phyloP scores from a whole-genome alignment of 2,888 invertebrate species.

The Drosophila fungiperda region DNA sequence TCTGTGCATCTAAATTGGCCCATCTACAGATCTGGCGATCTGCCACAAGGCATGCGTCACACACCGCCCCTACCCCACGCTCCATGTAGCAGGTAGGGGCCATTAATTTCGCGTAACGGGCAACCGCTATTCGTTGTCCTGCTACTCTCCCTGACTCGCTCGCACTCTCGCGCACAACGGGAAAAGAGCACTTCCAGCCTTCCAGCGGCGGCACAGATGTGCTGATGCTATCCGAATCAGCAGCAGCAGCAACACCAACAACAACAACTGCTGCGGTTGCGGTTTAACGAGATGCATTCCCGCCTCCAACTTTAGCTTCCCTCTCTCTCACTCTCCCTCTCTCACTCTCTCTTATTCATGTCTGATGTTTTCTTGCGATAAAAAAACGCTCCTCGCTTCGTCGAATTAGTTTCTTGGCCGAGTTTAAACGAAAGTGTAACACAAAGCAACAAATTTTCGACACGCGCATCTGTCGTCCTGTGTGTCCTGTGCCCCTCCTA shows the following conservation, averaged over 20 bases:
- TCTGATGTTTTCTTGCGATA: constrained; percentile 63
- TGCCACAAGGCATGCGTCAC: constrained; percentile 8
- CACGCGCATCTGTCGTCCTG: constrained; percentile 75
- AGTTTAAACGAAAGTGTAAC: constrained; percentile 75
- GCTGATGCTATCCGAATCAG: constrained; percentile 71
- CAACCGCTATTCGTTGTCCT: constrained; percentile 67
- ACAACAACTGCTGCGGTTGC: constrained; percentile 66
- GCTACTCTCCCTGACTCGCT: background rate
- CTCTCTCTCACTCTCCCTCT: constrained; percentile 4
- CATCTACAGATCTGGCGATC: constrained; percentile 52
- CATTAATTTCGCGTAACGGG: constrained; percentile 75
- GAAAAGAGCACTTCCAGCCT: constrained; percentile 35
- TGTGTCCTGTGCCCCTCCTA: constrained; percentile 3
- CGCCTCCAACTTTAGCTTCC: constrained; percentile 62
- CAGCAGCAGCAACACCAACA: constrained; percentile 36
- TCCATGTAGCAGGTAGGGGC: constrained; percentile 42
- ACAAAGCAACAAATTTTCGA: constrained; percentile 47
- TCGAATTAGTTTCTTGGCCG: constrained; percentile 62
- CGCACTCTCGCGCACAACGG: constrained; percentile 66
- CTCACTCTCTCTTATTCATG: background rate
- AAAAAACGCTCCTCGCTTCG: constrained; percentile 59
- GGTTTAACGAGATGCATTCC: constrained; percentile 82
- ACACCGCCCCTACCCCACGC: background rate
- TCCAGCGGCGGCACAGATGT: constrained; percentile 72
- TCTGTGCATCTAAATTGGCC: constrained; percentile 78